Percentiles rank a stretch among this genome's conserved stretches.
Conservation (phyloP, 2,888 invertebrate species). For the Melanargia galathea region DNA sequence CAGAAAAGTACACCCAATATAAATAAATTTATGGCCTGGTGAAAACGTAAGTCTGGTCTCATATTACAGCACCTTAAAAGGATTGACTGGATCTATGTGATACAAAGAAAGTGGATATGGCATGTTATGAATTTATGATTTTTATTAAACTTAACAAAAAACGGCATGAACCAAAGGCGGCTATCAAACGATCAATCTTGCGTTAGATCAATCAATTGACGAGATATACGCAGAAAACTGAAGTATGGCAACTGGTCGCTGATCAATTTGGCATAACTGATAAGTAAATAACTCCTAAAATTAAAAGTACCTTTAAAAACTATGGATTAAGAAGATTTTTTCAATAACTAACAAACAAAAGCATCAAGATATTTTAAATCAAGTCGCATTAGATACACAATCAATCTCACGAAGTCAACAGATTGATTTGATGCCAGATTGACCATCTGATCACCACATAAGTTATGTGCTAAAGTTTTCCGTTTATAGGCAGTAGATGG, state of each 20-base stretch:
- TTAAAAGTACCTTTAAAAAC: no score
- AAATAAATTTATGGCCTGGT: conserved; percentile 38
- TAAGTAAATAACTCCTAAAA: no score
- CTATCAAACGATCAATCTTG: conserved; percentile 4
- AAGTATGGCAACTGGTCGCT: background rate
- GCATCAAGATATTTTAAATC: no score
- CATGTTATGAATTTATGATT: conserved; percentile 38
- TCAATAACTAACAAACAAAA: no score
- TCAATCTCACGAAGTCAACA: background rate
- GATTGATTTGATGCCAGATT: background rate
- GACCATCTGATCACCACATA: background rate
- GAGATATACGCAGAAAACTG: background rate
- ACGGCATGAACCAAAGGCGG: background rate
- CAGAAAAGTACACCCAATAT: conserved; percentile 35
- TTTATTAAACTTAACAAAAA: conserved; percentile 24
- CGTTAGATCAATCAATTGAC: background rate
- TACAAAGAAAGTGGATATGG: conserved; percentile 40
- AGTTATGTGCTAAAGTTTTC: background rate
- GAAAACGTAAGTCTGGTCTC: conserved; percentile 38
- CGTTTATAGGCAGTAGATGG: conserved; percentile 1
- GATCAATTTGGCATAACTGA: no score
- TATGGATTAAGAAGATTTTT: no score
- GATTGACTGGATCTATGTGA: conserved; percentile 32
- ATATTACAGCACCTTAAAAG: conserved; percentile 40
- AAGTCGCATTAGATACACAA: no score